Percentiles rank a stretch among this genome's conserved stretches.
Conservation (phyloP, 53 echinoderm and acorn worm genomes). For the Paracentrotus lividus region DNA sequence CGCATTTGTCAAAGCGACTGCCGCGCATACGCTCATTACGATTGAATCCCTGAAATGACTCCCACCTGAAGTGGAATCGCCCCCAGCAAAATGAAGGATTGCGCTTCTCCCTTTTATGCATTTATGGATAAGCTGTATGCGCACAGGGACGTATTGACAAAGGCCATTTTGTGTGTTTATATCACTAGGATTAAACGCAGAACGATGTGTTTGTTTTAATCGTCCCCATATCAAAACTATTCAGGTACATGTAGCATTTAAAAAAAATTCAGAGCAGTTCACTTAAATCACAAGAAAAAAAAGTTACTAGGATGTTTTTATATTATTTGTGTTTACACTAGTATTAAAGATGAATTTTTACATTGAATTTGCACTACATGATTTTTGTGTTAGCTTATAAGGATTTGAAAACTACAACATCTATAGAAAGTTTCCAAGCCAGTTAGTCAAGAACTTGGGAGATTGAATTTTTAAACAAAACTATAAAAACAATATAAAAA, state of each 20-base stretch:
- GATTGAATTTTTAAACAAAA: too few relatives aligned
- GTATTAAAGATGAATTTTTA: too few relatives aligned
- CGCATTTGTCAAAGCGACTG: background rate
- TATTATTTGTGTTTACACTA: too few relatives aligned
- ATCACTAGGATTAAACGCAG: background rate
- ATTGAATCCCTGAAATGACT: conserved; percentile 4
- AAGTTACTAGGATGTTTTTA: too few relatives aligned
- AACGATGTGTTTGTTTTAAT: background rate
- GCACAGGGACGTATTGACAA: background rate
- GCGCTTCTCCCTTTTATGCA: conserved; percentile 12
- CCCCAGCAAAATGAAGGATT: background rate
- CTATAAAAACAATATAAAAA: too few relatives aligned
- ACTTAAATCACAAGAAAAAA: too few relatives aligned
- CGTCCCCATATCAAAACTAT: background rate
- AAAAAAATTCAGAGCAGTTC: too few relatives aligned
- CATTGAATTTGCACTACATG: too few relatives aligned
- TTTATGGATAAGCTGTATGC: conserved; percentile 43
- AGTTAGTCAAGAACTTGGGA: too few relatives aligned
- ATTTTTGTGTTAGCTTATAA: too few relatives aligned
- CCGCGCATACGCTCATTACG: background rate
- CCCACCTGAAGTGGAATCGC: conserved; percentile 30
- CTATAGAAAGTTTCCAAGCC: too few relatives aligned
- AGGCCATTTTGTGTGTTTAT: background rate
- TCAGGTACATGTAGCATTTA: background rate
- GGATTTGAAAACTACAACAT: too few relatives aligned